Evolutionary conservation across 2,113 vertebrate species (phyloP).

Genomic region (Stigmatopora nigra): DNA sequence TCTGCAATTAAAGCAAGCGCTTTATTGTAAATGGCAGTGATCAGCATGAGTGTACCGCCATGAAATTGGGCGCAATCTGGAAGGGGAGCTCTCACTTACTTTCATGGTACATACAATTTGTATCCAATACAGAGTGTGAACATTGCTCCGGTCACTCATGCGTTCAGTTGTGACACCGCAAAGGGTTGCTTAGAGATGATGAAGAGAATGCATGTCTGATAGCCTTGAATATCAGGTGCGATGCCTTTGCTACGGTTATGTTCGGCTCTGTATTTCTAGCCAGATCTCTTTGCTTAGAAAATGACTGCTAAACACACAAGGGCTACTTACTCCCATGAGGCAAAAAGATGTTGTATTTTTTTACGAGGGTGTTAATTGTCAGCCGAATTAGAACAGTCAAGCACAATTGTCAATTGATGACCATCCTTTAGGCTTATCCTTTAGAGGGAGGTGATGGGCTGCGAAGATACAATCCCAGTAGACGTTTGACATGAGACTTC

Average conservation of each 20-base stretch:
- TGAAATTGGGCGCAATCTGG: constrained; percentile 68
- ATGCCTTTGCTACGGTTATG: neutral
- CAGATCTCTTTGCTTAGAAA: neutral
- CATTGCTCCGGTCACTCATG: constrained; percentile 55
- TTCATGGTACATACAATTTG: constrained; percentile 63
- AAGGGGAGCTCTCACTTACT: constrained; percentile 62
- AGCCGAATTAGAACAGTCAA: constrained; percentile 4
- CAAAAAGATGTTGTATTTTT: constrained; percentile 1
- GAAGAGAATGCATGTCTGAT: constrained; percentile 35
- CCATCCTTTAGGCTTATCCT: constrained; percentile 5
- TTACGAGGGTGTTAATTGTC: constrained; percentile 1
- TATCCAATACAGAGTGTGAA: constrained; percentile 60
- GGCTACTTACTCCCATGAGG: neutral
- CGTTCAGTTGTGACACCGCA: constrained; percentile 58
- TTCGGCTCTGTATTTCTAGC: neutral
- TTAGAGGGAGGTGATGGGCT: constrained; percentile 1
- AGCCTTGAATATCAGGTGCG: neutral
- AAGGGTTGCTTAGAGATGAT: constrained; percentile 55
- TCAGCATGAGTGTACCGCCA: constrained; percentile 56
- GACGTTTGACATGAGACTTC: constrained; percentile 2
- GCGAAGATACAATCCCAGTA: neutral
- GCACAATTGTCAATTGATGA: constrained; percentile 12
- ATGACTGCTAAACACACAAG: neutral
- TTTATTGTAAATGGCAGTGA: constrained; percentile 52
- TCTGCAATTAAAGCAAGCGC: constrained; percentile 29